Percentiles rank a stretch among this genome's conserved stretches.
Conservation (phyloP, 2,797 vertebrate genomes). For the Lithobates pipiens region DNA sequence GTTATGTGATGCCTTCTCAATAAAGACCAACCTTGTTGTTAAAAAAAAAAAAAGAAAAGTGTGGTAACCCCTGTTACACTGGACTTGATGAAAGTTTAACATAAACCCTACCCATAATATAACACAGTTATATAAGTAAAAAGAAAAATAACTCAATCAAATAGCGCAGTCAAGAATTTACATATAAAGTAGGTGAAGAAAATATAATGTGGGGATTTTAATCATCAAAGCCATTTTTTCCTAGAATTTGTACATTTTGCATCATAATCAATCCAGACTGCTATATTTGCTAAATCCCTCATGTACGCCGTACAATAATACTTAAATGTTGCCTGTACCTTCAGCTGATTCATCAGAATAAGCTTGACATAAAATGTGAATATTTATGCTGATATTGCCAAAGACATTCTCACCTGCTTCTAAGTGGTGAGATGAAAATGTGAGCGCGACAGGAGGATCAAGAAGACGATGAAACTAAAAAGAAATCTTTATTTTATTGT, state of each 20-base stretch:
- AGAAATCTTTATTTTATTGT: slow-evolving; percentile 4
- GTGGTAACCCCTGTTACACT: no score
- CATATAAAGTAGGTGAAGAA: slow-evolving; percentile 1
- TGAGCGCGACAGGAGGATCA: not conserved
- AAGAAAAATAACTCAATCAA: not conserved
- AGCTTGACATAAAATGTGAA: slow-evolving; percentile 27
- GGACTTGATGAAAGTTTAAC: no score
- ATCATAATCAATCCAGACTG: not conserved
- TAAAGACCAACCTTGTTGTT: no score
- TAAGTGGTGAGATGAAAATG: slow-evolving; percentile 31
- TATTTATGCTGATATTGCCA: slow-evolving; percentile 34
- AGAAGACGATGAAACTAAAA: slow-evolving; percentile 7
- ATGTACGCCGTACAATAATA: not conserved
- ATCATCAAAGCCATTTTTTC: not conserved
- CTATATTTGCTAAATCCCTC: not conserved
- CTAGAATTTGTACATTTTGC: not conserved
- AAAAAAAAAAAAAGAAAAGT: no score
- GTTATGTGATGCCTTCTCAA: no score
- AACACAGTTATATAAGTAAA: not conserved
- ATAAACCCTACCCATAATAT: no score
- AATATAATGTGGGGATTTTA: not conserved
- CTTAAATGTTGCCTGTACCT: not conserved
- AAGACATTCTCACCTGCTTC: slow-evolving; percentile 35
- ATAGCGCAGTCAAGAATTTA: not conserved
- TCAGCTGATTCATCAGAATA: slow-evolving; percentile 32